Conservation (phyloP, 2,797 vertebrate genomes). For the Nyctalus aviator region DNA sequence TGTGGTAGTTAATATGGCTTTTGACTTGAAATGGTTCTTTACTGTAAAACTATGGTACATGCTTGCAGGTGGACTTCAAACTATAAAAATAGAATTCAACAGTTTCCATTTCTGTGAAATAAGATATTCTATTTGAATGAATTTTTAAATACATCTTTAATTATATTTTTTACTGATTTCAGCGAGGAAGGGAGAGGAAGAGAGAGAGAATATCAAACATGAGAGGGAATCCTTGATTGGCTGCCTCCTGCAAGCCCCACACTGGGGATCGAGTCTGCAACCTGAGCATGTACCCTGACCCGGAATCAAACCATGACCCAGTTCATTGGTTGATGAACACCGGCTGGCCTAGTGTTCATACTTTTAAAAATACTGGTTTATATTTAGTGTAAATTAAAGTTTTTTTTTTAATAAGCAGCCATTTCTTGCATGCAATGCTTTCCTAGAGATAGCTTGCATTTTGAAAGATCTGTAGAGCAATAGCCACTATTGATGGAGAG, state of each 20-base stretch:
- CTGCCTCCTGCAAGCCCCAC: too few relatives aligned
- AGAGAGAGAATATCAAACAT: too few relatives aligned
- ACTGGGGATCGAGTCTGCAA: too few relatives aligned
- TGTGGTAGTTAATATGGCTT: neutral
- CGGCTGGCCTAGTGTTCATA: neutral
- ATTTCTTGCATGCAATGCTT: neutral
- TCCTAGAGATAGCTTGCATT: neutral
- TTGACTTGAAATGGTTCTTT: constrained; percentile 16
- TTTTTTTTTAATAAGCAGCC: neutral
- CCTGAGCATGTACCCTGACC: too few relatives aligned
- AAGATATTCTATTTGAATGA: neutral
- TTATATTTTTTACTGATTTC: too few relatives aligned
- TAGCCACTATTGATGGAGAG: neutral
- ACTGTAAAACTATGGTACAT: neutral
- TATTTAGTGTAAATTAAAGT: constrained; percentile 8
- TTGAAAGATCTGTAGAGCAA: neutral
- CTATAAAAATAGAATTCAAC: neutral
- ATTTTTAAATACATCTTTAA: too few relatives aligned
- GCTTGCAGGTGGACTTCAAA: neutral
- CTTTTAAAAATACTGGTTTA: constrained; percentile 27
- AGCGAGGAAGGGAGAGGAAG: too few relatives aligned
- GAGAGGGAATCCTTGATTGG: too few relatives aligned
- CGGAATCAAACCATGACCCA: too few relatives aligned
- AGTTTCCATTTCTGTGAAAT: constrained; percentile 36
- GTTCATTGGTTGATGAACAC: too few relatives aligned